These are phyloP conservation scores for Machaerirhynchus nigripectus DNA, from an alignment of 2,113 vertebrate genomes.

Conservation along the genomic window DNA sequence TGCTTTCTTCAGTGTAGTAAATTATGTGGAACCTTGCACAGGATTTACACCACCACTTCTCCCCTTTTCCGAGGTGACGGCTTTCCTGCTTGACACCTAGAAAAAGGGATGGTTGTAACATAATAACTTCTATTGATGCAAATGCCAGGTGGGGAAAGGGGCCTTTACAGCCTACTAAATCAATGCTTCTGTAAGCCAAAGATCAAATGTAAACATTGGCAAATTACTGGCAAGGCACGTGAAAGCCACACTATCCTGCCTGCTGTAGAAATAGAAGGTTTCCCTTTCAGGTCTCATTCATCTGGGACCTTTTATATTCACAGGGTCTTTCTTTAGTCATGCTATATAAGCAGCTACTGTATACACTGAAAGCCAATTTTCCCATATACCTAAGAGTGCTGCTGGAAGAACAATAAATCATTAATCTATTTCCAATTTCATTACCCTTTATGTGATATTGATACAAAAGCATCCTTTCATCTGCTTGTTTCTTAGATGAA, in stretches of 20 bases:
- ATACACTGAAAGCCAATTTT: constrained; percentile 50
- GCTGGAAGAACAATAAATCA: constrained; percentile 60
- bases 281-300: constrained; percentile 57
- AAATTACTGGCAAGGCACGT: not conserved
- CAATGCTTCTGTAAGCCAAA: constrained; percentile 24
- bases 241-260: not conserved
- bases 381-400: constrained; percentile 15
- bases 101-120: constrained; percentile 30
- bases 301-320: constrained; percentile 31
- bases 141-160: constrained; percentile 6
- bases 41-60: not conserved
- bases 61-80: not conserved
- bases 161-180: constrained; percentile 2
- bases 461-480: constrained; percentile 38
- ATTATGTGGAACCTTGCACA: not conserved
- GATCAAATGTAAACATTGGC: not conserved
- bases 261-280: constrained; percentile 20
- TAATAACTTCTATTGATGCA: not conserved
- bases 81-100: not conserved
- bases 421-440: constrained; percentile 64
- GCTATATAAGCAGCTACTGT: constrained; percentile 58
- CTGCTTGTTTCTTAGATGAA: constrained; percentile 37
- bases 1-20: not conserved
- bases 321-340: constrained; percentile 52
- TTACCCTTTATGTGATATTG: constrained; percentile 58